Base-by-base conservation (phyloP, 2,888 invertebrate species). In the Theodoxus fluviatilis region DNA sequence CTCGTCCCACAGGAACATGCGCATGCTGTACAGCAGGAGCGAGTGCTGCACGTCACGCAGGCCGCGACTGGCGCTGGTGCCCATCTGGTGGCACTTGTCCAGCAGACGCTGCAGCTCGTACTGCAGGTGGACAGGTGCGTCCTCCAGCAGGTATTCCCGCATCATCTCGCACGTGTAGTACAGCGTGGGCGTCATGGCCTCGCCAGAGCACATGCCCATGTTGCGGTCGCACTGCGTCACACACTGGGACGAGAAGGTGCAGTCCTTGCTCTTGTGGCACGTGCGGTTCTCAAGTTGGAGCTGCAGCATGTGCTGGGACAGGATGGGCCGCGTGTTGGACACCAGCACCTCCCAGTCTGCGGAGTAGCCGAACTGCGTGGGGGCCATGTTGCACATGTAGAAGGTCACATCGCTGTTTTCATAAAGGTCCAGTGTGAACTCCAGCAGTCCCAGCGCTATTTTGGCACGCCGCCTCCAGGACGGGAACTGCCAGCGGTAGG, bases 401-500 rank as follows among this genome's bases (percentile, higher is more conserved):
- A 81, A 83, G 43, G 75, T 75, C 33, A 79, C 73, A 59, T 77
- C 78, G 31, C 75, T 70, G 22, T 74, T 77, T 69, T 84, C 83
- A 69, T 79, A 79, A 37, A 79, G 73, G 31, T 80, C 77, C 49
- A 79, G 77, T 9, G 77, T 75, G 59, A 83, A 80, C 68, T 84
- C 84, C 25, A 84, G 72, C 59, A 84, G 71, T 12, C 84, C 83
- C 1, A 84, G 74, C 9, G 80, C 77, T 25, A 83, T 77, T 47
- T 81, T 81, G 0, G 80, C 81, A 9, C 84, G 71, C 49, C 76
- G 71, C 28, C 75, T 73, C 81, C 84, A 84, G 25, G 65, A 61
- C 4, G 83, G 83, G 47, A 81, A 76, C 7, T 70, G 71, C 81
- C 81, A 83, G 12, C 76, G 77, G 70, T 80, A 81, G n/a, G 76